Base-by-base conservation (phyloP, 2,113 vertebrate genomes). In the Eclectus roratus region DNA sequence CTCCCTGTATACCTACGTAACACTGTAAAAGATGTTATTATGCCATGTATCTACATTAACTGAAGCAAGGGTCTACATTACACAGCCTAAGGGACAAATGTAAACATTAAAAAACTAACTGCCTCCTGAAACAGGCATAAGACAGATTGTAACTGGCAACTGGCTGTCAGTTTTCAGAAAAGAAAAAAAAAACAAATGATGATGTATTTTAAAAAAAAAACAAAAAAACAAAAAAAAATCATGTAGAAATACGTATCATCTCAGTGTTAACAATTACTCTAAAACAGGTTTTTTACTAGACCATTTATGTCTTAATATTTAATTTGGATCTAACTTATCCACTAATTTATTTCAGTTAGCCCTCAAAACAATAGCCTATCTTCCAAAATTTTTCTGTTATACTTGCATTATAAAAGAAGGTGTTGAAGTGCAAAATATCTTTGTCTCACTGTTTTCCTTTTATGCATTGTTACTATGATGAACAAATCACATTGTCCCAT, bases 401-500 rank as follows among this genome's bases (percentile, higher is more conserved):
- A 10, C 18, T 78, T 78, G 14, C 31, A 72, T 47, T 58, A 25
- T 47, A 43, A 95, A 88, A 88, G 33, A 77, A 91, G 77, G 58
- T 29, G 18, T 95, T 93, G 94, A 95, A 78, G 58, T 86, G 53
- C 71, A 91, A 87, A 79, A 88, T 91, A 69, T 29, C 74, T 94
- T 88, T 91, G 69, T 74, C 49, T 70, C 46, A 80, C 80, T 76
- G 43, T 79, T 85, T 74, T 93, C 90, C 65, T 95, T 90, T 85
- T 85, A 88, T 4, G 5, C 33, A 55, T 33, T 53, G 7, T 50
- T 64, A 76, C 56, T 23, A 35, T 1, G 1, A 78, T 39, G n/a
- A 97, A 92, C 83, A 94, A 94, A 95, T 96, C 96, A 97, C 93
- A 91, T 66, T 94, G 52, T 80, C 89, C 90, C 93, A 94, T 85